Evolutionary conservation across 1,140 invertebrate species (phyloP).

Genomic region (Vanessa atalanta): DNA sequence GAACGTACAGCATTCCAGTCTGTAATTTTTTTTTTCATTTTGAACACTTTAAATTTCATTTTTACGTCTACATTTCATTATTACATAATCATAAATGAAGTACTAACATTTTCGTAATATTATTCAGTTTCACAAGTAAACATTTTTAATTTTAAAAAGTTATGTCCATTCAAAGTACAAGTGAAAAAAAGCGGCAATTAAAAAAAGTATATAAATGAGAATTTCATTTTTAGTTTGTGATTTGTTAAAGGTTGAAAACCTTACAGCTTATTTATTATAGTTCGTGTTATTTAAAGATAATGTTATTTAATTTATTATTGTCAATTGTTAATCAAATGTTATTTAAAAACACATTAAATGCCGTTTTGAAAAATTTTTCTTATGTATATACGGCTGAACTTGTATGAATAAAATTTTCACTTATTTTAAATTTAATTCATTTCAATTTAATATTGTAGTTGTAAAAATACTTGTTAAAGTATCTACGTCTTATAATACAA

Average conservation of each 20-base stretch:
- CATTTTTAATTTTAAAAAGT: background rate
- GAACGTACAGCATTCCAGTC: constrained; percentile 8
- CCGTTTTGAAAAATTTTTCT: background rate
- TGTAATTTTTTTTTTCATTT: background rate
- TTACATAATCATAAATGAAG: background rate
- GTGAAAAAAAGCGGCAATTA: background rate
- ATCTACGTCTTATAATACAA: constrained; percentile 5
- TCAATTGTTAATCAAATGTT: constrained; percentile 14
- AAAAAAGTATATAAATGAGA: background rate
- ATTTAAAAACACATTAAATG: background rate
- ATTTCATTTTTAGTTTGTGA: background rate
- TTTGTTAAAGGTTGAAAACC: constrained; percentile 10
- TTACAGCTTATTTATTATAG: constrained; percentile 21
- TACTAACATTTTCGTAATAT: no score
- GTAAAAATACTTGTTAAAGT: constrained; percentile 1
- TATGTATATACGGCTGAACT: background rate
- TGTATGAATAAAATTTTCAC: background rate
- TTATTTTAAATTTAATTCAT: background rate
- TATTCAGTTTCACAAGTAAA: background rate
- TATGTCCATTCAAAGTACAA: background rate
- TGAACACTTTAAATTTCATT: background rate
- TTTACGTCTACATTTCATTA: background rate
- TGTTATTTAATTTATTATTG: constrained; percentile 17
- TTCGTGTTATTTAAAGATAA: constrained; percentile 1
- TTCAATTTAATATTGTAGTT: constrained; percentile 1